Evolutionary conservation across 2,888 invertebrate species (phyloP).

Genomic region (Ceraclea dissimilis): DNA sequence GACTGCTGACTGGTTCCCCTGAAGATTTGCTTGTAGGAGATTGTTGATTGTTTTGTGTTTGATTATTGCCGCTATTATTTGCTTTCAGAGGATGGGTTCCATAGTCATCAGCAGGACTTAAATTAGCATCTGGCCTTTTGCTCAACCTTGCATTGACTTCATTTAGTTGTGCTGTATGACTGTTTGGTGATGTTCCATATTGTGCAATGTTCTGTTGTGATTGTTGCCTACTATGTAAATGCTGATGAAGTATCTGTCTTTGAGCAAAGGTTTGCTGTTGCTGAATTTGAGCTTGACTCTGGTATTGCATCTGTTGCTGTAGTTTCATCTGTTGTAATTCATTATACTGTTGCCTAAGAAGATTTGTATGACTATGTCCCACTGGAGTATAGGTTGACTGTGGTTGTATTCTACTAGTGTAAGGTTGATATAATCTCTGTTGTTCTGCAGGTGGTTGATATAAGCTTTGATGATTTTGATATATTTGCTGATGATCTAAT

Average conservation of each 20-base stretch:
- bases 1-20: conserved; percentile 41
- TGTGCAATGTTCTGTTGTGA: conserved; percentile 29
- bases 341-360: conserved; percentile 53
- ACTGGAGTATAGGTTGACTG: conserved; percentile 26
- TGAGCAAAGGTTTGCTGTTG: conserved; percentile 59
- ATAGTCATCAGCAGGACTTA: conserved; percentile 18
- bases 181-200: conserved; percentile 30
- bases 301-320: conserved; percentile 55
- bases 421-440: conserved; percentile 38
- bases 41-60: not conserved
- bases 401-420: conserved; percentile 43
- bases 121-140: conserved; percentile 18
- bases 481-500: conserved; percentile 42
- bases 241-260: conserved; percentile 53
- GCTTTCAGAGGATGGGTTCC: conserved; percentile 11
- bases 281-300: conserved; percentile 55
- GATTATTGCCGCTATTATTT: not conserved
- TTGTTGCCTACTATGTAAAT: conserved; percentile 41
- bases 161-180: conserved; percentile 20
- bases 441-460: conserved; percentile 37
- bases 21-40: conserved; percentile 27
- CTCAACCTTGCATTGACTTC: conserved; percentile 29
- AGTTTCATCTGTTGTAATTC: conserved; percentile 58
- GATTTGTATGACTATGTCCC: conserved; percentile 49
- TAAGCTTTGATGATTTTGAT: conserved; percentile 48